phyloP scores from a whole-genome alignment of 2,797 vertebrate genomes.

The Onychomys leucogaster region DNA sequence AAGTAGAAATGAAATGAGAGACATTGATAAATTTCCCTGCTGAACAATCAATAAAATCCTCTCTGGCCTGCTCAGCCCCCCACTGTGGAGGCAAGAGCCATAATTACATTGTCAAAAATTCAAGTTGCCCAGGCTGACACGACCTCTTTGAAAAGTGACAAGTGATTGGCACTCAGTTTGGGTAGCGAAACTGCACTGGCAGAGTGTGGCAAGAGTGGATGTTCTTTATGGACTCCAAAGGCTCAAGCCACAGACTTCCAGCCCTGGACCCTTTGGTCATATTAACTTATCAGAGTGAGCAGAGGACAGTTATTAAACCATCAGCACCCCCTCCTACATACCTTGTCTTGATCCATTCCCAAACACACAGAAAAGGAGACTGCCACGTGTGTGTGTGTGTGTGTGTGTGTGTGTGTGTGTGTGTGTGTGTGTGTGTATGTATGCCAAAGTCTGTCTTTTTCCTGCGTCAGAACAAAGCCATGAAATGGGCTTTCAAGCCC shows the following conservation, averaged over 20 bases:
- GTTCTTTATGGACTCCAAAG: constrained; percentile 90
- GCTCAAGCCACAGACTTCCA: constrained; percentile 83
- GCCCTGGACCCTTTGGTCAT: constrained; percentile 86
- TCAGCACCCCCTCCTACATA: constrained; percentile 76
- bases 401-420: too few species aligned
- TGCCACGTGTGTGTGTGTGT: rapidly evolving
- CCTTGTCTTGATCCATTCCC: constrained; percentile 52
- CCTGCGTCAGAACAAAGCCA: constrained; percentile 54
- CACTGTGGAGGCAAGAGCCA: constrained; percentile 91
- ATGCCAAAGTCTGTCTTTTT: not conserved
- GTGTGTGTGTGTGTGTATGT: too few species aligned
- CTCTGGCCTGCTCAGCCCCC: constrained; percentile 88
- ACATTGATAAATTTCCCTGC: constrained; percentile 93
- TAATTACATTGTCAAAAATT: constrained; percentile 99
- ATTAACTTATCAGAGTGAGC: constrained; percentile 90
- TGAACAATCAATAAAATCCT: constrained; percentile 96
- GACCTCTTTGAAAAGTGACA: constrained; percentile 85
- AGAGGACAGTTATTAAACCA: constrained; percentile 88
- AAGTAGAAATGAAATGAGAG: constrained; percentile 83
- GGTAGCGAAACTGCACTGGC: constrained; percentile 90
- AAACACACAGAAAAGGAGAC: not conserved
- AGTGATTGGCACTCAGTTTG: constrained; percentile 90
- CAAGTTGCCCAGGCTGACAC: constrained; percentile 84
- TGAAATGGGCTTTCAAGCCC: not conserved
- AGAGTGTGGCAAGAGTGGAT: constrained; percentile 89